Percentiles rank a stretch among this genome's conserved stretches.
These are phyloP conservation scores for Parnassius apollo DNA, from an alignment of 2,888 invertebrate genomes.

Conservation along the genomic window DNA sequence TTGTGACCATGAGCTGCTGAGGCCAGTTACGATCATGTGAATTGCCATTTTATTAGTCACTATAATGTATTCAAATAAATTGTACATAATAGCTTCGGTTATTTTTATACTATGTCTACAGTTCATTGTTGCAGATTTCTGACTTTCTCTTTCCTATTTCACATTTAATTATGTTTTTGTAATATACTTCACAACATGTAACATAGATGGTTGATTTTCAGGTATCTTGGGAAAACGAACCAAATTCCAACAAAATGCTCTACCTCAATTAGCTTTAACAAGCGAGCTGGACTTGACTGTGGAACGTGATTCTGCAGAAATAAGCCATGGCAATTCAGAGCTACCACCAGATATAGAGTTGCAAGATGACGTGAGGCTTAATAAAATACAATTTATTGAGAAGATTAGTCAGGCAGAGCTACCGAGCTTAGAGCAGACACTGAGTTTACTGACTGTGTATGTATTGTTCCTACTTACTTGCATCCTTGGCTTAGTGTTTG, in stretches of 20 bases:
- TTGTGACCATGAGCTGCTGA: too few species aligned
- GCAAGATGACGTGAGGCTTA: conserved; percentile 93
- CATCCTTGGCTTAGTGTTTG: too few species aligned
- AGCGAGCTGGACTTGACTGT: conserved; percentile 74
- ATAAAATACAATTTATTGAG: conserved; percentile 87
- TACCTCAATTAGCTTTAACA: conserved; percentile 91
- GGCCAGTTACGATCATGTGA: too few species aligned
- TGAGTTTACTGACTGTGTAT: conserved; percentile 89
- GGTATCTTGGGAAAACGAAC: conserved; percentile 95
- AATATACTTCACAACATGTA: too few species aligned
- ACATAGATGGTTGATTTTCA: conserved; percentile 31
- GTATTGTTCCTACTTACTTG: conserved; percentile 38
- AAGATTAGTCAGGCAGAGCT: conserved; percentile 75
- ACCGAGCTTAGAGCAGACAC: conserved; percentile 88
- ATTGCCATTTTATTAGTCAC: too few species aligned
- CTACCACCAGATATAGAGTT: conserved; percentile 86
- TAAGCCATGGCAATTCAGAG: conserved; percentile 71
- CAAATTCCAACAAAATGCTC: conserved; percentile 89
- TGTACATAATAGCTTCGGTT: too few species aligned
- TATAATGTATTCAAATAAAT: too few species aligned
- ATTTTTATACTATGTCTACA: too few species aligned
- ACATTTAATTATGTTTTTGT: too few species aligned
- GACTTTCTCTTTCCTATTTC: too few species aligned
- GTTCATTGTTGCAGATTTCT: too few species aligned
- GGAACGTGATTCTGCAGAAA: conserved; percentile 64